These are phyloP conservation scores for Muscidifurax raptorellus DNA, from an alignment of 1,140 invertebrate species.

Conservation along the genomic window DNA sequence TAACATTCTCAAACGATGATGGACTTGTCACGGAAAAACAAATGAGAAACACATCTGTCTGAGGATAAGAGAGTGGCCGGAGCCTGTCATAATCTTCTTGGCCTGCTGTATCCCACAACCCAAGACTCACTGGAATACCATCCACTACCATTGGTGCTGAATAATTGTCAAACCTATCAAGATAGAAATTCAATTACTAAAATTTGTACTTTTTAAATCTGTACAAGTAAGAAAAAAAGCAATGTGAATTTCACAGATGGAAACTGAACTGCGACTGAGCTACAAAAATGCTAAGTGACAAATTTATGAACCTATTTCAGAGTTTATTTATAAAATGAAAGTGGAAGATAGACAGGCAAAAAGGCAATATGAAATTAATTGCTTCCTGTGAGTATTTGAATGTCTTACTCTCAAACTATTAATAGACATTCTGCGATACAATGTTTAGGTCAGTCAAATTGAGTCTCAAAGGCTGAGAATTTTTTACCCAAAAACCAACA, in stretches of 20 bases:
- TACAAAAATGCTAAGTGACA: constrained; percentile 5
- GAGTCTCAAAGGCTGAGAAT: no score
- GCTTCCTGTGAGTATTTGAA: constrained; percentile 66
- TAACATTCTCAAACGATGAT: constrained; percentile 99
- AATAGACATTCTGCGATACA: constrained; percentile 66
- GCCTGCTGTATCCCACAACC: constrained; percentile 96
- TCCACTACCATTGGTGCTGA: constrained; percentile 98
- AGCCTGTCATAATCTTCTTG: constrained; percentile 98
- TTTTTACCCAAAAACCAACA: no score
- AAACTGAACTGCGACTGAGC: no score
- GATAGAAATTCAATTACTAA: background rate
- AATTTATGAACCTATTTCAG: constrained; percentile 46
- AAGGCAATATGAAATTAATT: constrained; percentile 67
- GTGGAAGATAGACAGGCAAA: constrained; percentile 61
- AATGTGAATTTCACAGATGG: background rate
- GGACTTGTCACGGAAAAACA: constrained; percentile 98
- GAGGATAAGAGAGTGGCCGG: constrained; percentile 94
- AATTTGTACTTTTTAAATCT: background rate
- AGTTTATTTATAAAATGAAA: constrained; percentile 63
- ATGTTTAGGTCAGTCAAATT: no score
- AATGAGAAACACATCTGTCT: constrained; percentile 99
- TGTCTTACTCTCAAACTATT: constrained; percentile 67
- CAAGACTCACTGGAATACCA: constrained; percentile 95
- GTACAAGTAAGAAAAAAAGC: background rate
- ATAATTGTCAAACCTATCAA: constrained; percentile 95